Conservation (phyloP, 2,888 invertebrate genomes). For the Sepiola atlantica region DNA sequence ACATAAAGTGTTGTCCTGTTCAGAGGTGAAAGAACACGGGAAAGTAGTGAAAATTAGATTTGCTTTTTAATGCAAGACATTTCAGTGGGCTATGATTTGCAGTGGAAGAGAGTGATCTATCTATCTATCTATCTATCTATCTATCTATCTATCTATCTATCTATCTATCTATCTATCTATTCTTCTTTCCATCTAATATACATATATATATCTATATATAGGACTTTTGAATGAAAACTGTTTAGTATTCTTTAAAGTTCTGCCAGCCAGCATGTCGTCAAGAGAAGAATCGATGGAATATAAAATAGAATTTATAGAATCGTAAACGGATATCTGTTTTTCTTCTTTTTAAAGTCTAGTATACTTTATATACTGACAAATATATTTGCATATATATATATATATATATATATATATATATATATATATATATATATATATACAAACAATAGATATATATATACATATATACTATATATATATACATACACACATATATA, state of each 20-base stretch:
- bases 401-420: not conserved
- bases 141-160: not conserved
- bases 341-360: too few relatives aligned
- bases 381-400: not conserved
- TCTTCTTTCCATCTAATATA: not conserved
- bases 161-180: not conserved
- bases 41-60: too few relatives aligned
- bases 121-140: too few relatives aligned
- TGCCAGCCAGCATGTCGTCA: not conserved
- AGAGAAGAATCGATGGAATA: not conserved
- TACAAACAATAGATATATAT: not conserved
- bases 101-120: too few relatives aligned
- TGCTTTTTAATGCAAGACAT: too few relatives aligned
- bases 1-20: too few relatives aligned
- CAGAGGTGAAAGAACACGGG: too few relatives aligned
- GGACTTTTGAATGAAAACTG: not conserved
- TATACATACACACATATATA: too few relatives aligned
- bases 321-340: too few relatives aligned
- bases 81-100: too few relatives aligned
- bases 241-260: too few relatives aligned
- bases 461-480: not conserved
- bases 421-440: not conserved
- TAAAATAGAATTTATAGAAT: not conserved
- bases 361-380: not conserved
- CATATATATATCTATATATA: not conserved